A percentile compares a stretch with the other conserved stretches of the same genome.
These are phyloP conservation scores for Muntiacus muntjak DNA, from an alignment of 2,113 vertebrate species.

Conservation along the genomic window DNA sequence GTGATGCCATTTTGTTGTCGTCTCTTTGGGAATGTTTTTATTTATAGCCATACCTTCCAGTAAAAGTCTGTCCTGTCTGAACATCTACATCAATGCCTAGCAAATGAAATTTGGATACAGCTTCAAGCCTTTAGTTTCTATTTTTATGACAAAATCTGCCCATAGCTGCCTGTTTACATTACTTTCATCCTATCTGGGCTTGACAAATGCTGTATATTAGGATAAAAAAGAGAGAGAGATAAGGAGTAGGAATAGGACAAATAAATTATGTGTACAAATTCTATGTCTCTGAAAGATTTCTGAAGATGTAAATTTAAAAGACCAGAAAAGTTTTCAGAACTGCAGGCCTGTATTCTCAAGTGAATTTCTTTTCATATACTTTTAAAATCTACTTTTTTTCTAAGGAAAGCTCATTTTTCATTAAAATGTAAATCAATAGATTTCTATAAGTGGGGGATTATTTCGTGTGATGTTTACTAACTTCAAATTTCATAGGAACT, in stretches of 20 bases:
- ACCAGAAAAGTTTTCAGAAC: neutral
- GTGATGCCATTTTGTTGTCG: neutral
- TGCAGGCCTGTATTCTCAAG: neutral
- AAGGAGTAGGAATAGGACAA: neutral
- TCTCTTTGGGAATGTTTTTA: slow-evolving; percentile 60
- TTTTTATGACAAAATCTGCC: slow-evolving; percentile 81
- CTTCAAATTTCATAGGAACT: neutral
- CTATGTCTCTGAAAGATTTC: neutral
- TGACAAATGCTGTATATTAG: slow-evolving; percentile 56
- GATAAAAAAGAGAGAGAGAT: neutral
- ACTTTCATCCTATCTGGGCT: slow-evolving; percentile 76
- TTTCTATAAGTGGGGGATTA: neutral
- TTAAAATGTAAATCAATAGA: slow-evolving; percentile 25
- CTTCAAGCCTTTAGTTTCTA: slow-evolving; percentile 80
- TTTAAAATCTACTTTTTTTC: neutral
- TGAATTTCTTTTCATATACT: slow-evolving; percentile 2
- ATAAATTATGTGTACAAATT: neutral
- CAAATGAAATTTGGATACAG: slow-evolving; percentile 73
- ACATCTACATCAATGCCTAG: slow-evolving; percentile 77
- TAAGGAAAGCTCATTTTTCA: neutral
- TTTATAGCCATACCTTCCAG: slow-evolving; percentile 75
- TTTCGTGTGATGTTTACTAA: neutral
- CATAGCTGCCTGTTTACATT: slow-evolving; percentile 83
- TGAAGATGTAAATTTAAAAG: neutral
- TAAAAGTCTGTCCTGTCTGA: slow-evolving; percentile 74